A percentile compares a stretch with the other conserved stretches of the same genome.
Evolutionary conservation across 1,140 invertebrate genomes (phyloP).

Genomic region (Lineus longissimus): DNA sequence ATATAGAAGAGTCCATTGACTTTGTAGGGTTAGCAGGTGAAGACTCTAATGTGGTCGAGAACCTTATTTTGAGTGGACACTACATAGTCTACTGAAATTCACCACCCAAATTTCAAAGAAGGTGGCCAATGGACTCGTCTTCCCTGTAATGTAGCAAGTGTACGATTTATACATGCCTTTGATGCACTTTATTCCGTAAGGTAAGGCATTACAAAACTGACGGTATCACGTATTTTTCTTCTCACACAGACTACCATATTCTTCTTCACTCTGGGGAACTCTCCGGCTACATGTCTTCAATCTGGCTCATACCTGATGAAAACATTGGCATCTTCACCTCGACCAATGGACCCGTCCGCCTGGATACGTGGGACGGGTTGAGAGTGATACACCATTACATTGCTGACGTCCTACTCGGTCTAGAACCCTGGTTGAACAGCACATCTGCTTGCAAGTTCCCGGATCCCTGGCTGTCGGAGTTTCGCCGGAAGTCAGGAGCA

Average conservation of each 20-base stretch:
- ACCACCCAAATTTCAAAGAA: no score
- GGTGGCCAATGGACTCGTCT: no score
- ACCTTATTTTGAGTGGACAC: no score
- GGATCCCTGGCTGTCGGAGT: not conserved
- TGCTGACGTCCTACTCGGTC: not conserved
- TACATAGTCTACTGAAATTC: no score
- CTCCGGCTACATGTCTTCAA: not conserved
- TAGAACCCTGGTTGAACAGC: not conserved
- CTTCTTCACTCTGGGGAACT: not conserved
- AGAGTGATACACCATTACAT: not conserved
- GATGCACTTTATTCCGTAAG: no score
- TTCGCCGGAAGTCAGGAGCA: not conserved
- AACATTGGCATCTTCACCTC: not conserved
- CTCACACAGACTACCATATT: not conserved
- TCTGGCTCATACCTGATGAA: not conserved
- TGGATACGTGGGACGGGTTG: not conserved
- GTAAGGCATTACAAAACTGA: no score
- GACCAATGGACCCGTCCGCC: not conserved
- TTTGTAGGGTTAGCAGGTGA: no score
- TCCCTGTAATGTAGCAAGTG: no score
- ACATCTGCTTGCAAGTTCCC: not conserved
- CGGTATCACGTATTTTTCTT: no score
- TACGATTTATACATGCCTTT: no score
- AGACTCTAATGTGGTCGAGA: no score
- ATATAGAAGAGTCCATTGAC: no score